These are phyloP conservation scores for Lemur catta DNA, from an alignment of 2,797 vertebrate genomes.

Conservation along the genomic window DNA sequence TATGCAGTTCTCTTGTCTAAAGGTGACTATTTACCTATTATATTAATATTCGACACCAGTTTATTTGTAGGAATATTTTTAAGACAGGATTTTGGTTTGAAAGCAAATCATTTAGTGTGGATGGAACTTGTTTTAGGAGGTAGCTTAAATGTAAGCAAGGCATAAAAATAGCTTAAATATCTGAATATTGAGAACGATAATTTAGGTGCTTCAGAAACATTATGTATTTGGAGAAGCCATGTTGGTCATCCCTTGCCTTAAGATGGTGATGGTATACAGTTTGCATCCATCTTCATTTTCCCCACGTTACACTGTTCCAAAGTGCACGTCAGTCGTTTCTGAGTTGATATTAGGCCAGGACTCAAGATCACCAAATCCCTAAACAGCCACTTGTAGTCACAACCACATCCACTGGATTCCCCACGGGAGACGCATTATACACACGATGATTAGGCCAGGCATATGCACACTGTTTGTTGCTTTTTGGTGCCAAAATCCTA, in stretches of 20 bases:
- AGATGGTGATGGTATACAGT: not conserved
- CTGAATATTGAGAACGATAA: not conserved
- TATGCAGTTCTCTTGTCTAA: not conserved
- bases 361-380: not conserved
- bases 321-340: not conserved
- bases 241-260: not conserved
- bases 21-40: not conserved
- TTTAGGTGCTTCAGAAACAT: not conserved
- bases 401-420: not conserved
- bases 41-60: not conserved
- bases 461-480: not conserved
- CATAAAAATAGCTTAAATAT: not conserved
- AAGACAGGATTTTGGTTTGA: conserved; percentile 12
- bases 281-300: not conserved
- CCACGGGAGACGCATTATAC: accelerated
- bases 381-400: not conserved
- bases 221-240: not conserved
- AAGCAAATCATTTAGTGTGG: not conserved
- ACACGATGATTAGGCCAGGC: not conserved
- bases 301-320: not conserved
- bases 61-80: not conserved
- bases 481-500: not conserved
- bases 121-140: not conserved
- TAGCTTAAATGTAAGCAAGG: not conserved
- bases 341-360: not conserved